phyloP scores from a whole-genome alignment of 2,888 invertebrate genomes.

The Caenorhabditis uteleia region DNA sequence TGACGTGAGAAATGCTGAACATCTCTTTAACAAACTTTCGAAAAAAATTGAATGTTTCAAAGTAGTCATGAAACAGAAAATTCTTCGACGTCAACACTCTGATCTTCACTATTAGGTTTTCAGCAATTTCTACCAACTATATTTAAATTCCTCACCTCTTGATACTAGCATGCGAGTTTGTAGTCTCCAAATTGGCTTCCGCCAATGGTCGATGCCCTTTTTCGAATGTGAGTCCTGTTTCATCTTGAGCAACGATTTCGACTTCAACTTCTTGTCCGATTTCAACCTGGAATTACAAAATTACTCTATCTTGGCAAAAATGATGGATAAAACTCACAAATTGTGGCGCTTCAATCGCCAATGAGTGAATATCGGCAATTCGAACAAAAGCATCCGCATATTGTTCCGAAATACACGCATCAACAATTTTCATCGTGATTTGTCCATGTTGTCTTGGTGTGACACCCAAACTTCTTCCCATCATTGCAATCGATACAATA shows the following conservation, averaged over 20 bases:
- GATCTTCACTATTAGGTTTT: no score
- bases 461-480: constrained; percentile 19
- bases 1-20: no score
- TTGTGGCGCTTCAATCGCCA: constrained; percentile 52
- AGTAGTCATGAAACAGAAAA: no score
- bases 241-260: constrained; percentile 52
- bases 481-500: constrained; percentile 10
- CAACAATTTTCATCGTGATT: constrained; percentile 42
- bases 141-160: no score
- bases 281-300: constrained; percentile 43
- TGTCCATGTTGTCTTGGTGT: constrained; percentile 47
- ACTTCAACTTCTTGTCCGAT: constrained; percentile 43
- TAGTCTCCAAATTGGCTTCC: constrained; percentile 33
- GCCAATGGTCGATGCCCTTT: constrained; percentile 39
- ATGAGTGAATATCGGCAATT: constrained; percentile 53
- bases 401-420: constrained; percentile 51
- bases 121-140: no score
- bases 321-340: constrained; percentile 32
- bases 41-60: no score
- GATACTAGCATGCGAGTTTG: constrained; percentile 21
- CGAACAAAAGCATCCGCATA: constrained; percentile 45
- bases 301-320: neutral
- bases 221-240: constrained; percentile 49
- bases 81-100: no score
- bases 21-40: neutral